A percentile compares a stretch with the other conserved stretches of the same genome.
Conservation (phyloP, 2,888 invertebrate genomes). For the Aleiodes alternator region DNA sequence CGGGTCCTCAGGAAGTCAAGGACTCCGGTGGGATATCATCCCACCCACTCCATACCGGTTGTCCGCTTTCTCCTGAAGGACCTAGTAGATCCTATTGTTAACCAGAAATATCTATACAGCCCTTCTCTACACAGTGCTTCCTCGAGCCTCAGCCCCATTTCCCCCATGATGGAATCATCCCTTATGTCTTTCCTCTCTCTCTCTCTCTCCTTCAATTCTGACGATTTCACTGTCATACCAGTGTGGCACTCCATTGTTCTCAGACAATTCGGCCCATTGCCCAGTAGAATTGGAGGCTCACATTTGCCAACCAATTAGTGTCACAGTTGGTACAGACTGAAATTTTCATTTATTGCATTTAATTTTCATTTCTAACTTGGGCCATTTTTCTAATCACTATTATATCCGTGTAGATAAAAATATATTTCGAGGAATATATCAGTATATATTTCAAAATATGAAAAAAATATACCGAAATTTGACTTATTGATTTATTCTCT, state of each 20-base stretch:
- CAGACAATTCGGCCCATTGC: too few species aligned
- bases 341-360: constrained; percentile 1
- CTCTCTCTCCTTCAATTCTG: constrained; percentile 23
- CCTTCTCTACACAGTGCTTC: not conserved
- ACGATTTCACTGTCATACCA: constrained; percentile 2
- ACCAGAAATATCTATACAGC: constrained; percentile 19
- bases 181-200: not conserved
- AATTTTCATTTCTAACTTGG: constrained; percentile 1
- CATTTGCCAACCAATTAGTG: too few species aligned
- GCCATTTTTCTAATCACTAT: not conserved
- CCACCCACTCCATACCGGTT: not conserved
- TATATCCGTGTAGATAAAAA: not conserved
- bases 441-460: too few species aligned
- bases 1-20: constrained; percentile 20
- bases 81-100: constrained; percentile 5
- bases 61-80: not conserved
- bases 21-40: not conserved
- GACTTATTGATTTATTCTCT: too few species aligned
- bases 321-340: not conserved
- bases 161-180: constrained; percentile 14
- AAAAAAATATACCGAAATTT: too few species aligned
- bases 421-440: too few species aligned
- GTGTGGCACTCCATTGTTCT: too few species aligned
- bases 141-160: not conserved
- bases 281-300: too few species aligned